Base-by-base conservation (phyloP, 2,797 vertebrate genomes). In the Lepus townsendii region DNA sequence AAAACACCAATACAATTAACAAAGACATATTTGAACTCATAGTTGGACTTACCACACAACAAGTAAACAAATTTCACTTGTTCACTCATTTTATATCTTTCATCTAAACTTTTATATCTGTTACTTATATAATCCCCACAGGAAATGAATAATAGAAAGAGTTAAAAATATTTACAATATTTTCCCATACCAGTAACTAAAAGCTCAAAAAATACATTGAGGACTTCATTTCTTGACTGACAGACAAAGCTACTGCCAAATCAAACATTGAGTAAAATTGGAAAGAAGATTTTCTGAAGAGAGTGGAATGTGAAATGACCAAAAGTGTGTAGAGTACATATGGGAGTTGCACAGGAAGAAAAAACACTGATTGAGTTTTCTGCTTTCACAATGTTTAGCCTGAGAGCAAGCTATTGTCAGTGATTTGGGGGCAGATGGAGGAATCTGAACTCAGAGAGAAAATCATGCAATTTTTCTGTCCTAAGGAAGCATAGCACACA, bases 21-120 rank as follows among this genome's bases (percentile, higher is more conserved):
- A 66, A 83, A 76, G 13, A 0, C 16, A 42, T 13, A 0, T 35
- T 32, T 88, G 30, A 92, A 66, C 62, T 87, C 35, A 73, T 26
- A 66, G 38, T 12, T 60, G 8, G 19, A 11, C 4, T 52, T 35
- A 62, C 12, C 32, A 42, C 0, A 71, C 2, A 79, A 71, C n/a
- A 66, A 65, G 75, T 50, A 2, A 9, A 26, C 10, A 8, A 27
- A 47, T 69, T 76, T 68, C 75, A 5, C 26, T 38, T 87, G 9
- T 87, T 90, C 12, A 30, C 2, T 66, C 26, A 90, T 38, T 87
- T 86, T 69, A 7, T 12, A 24, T 75, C 32, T 95, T 93, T 93
- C 9, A 75, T 62, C 10, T 47, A 73, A 24, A 30, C 8, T 84
- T 85, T 62, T n/a, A 63, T 14, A n/a, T 60, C 35, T n/a, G 5